phyloP scores from a whole-genome alignment of 2,113 vertebrate species.

The Ranitomeya imitator region DNA sequence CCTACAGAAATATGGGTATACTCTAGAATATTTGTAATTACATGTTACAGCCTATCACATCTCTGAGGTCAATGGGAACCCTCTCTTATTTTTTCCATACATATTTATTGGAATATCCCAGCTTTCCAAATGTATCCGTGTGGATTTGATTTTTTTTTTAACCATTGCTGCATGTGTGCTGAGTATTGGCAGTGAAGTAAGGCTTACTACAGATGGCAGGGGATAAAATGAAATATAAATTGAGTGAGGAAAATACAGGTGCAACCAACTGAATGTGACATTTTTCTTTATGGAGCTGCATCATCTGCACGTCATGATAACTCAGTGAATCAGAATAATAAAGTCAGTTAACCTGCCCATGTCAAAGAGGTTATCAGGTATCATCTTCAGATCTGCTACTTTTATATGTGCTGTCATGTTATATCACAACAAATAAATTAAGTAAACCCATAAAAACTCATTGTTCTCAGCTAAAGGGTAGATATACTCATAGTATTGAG shows the following conservation, averaged over 20 bases:
- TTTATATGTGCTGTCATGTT: too few relatives aligned
- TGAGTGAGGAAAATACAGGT: neutral
- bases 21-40: conserved; percentile 16
- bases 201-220: neutral
- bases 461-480: too few relatives aligned
- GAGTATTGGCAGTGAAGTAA: neutral
- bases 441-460: too few relatives aligned
- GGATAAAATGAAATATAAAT: neutral
- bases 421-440: too few relatives aligned
- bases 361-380: neutral
- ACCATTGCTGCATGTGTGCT: neutral
- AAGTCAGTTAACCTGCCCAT: neutral
- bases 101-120: conserved; percentile 10
- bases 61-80: neutral
- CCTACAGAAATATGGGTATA: neutral
- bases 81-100: neutral
- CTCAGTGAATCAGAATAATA: neutral
- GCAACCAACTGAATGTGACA: neutral
- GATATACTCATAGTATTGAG: too few relatives aligned
- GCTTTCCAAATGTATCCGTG: neutral
- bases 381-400: too few relatives aligned
- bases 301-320: neutral
- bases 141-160: neutral
- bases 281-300: neutral
- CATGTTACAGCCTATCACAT: conserved; percentile 31